Evolutionary conservation across 2,797 vertebrate species (phyloP).

Genomic region (Enteromius viviparus): DNA sequence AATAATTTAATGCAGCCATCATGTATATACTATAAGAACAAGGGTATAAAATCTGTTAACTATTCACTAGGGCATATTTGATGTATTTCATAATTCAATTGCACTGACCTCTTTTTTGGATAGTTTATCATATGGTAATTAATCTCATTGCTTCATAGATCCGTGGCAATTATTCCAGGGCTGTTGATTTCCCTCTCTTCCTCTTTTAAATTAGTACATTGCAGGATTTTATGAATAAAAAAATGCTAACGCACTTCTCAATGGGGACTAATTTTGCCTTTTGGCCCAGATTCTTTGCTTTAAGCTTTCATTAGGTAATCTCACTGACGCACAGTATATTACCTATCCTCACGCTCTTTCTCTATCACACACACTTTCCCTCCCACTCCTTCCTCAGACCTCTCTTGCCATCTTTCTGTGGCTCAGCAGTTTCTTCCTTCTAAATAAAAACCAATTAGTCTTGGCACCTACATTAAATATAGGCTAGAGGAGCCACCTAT

Average conservation of each 20-base stretch:
- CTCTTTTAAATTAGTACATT: conserved; percentile 44
- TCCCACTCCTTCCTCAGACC: background rate
- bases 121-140: conserved; percentile 36
- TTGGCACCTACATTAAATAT: conserved; percentile 59
- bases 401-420: conserved; percentile 45
- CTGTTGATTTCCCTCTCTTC: conserved; percentile 9
- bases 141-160: conserved; percentile 14
- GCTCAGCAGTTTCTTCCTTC: conserved; percentile 57
- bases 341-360: conserved; percentile 1
- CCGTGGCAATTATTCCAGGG: conserved; percentile 42
- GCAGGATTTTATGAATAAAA: conserved; percentile 46
- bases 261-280: conserved; percentile 42
- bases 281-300: conserved; percentile 49
- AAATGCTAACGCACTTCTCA: conserved; percentile 25
- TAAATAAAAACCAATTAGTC: conserved; percentile 65
- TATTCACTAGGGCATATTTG: conserved; percentile 17
- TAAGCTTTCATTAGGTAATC: conserved; percentile 54
- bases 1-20: conserved; percentile 24
- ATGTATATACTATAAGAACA: background rate
- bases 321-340: conserved; percentile 30
- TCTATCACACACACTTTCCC: conserved; percentile 11
- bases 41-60: background rate
- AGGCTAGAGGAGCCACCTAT: conserved; percentile 60
- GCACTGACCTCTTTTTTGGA: conserved; percentile 29
- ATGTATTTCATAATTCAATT: conserved; percentile 27